Conservation (phyloP, 2,113 vertebrate genomes). For the Albula goreensis region DNA sequence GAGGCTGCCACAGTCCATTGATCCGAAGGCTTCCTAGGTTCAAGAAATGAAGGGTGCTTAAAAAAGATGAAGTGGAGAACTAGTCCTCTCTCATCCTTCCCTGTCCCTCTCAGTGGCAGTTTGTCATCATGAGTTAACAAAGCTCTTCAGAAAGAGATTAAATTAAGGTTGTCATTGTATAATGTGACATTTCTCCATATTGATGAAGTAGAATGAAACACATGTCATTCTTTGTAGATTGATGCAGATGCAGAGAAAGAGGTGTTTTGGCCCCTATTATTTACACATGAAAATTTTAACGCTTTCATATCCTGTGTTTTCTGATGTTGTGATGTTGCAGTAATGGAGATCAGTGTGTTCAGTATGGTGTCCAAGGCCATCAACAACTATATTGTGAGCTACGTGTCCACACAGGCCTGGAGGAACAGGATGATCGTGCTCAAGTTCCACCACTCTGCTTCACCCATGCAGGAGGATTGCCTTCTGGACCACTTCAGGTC, state of each 20-base stretch:
- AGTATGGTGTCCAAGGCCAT: slow-evolving; percentile 85
- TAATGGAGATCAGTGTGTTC: slow-evolving; percentile 80
- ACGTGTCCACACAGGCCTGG: slow-evolving; percentile 77
- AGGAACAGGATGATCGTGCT: slow-evolving; percentile 72
- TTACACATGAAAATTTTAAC: neutral
- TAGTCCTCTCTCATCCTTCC: neutral
- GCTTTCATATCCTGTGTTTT: slow-evolving; percentile 11
- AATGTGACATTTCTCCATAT: too few relatives aligned
- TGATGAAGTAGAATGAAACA: too few relatives aligned
- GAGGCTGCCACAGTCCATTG: too few relatives aligned
- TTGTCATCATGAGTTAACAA: neutral
- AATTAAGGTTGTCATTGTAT: neutral
- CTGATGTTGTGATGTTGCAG: slow-evolving; percentile 67
- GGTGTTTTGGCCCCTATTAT: neutral
- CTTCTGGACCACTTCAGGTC: slow-evolving; percentile 76
- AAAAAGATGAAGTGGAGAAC: neutral
- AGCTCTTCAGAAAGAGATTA: neutral
- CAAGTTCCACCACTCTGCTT: slow-evolving; percentile 68
- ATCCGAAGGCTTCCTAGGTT: too few relatives aligned
- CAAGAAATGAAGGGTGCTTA: neutral
- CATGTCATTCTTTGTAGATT: neutral
- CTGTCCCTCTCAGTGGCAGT: too few relatives aligned
- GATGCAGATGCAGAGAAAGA: neutral
- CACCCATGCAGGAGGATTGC: slow-evolving; percentile 41
- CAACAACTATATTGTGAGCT: slow-evolving; percentile 62